Base-by-base conservation (phyloP, 2,888 invertebrate species). In the Diabrotica balteata region DNA sequence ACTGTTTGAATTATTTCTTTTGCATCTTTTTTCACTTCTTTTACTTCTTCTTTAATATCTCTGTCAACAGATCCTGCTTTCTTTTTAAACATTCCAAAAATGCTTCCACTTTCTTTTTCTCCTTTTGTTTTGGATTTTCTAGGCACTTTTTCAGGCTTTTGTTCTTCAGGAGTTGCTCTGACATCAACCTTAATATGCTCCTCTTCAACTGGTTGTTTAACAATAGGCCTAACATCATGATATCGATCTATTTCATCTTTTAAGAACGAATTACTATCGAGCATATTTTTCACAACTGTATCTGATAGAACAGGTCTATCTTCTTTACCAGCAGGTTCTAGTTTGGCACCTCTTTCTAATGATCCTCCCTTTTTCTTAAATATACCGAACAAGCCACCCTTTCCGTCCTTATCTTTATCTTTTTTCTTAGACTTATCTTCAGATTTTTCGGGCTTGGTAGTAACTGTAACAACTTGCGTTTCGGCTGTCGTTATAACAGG, bases 231-330 rank as follows among this genome's bases (percentile, higher is more conserved):
- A 10, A 70, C 73, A 49, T 67, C 67, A 32, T 68, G 68, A 58
- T 62, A 66, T 45, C 43, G 54, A 5, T 60, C 59, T 11, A 70
- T 32, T 66, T 67, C 65, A 8, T 59, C 54, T 44, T 68, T 63
- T 9, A 78, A 50, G 50, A 78, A 78, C 6, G 63, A 47, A n/a
- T 72, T 69, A 7, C 73, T 72, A n/a, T 75, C 67, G 2, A 69
- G 45, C 67, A 74, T 75, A 49, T 72, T 59, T 66, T 72, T 60
- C 8, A 75, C 17, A 52, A 62, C 43, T 45, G 59, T 61, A 17
- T 73, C 73, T 10, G 74, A 72, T 8, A 74, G 50, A 53, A 69
- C 57, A 46, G 58, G 22, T 50, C 49, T 50, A 45, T 11, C 53
- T 55, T 54, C 59, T 8, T 5, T 9, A 47, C 9, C 10, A 9